Evolutionary conservation across 2,797 vertebrate species (phyloP).

Genomic region (Phyllotis vaccarum): DNA sequence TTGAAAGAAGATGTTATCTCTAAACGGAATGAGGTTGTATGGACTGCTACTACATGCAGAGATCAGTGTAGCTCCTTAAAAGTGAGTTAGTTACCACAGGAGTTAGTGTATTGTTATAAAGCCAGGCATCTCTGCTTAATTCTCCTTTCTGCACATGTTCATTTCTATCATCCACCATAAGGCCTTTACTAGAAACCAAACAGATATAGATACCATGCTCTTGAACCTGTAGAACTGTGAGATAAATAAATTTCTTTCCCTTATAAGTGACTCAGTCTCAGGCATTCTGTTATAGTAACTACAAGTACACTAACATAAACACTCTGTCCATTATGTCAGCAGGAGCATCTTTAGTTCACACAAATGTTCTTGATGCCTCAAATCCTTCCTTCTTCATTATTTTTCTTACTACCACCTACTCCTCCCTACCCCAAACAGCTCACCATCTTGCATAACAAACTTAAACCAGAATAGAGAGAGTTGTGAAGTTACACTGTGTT

Average conservation of each 20-base stretch:
- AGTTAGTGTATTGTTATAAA: not conserved
- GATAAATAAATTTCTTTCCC: not conserved
- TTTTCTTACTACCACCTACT: not conserved
- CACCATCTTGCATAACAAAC: not conserved
- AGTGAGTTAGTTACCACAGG: not conserved
- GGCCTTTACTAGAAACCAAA: not conserved
- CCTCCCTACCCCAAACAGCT: not conserved
- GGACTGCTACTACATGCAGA: not conserved
- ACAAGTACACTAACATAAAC: not conserved
- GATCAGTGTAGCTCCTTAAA: not conserved
- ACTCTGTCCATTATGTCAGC: not conserved
- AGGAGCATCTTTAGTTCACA: not conserved
- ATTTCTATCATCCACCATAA: not conserved
- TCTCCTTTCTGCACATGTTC: not conserved
- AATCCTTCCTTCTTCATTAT: not conserved
- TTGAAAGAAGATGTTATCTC: not conserved
- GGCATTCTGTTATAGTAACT: not conserved
- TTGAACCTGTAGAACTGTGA: not conserved
- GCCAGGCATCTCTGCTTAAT: not conserved
- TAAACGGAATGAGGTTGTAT: too few species aligned
- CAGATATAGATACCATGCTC: not conserved
- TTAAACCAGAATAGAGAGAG: not conserved
- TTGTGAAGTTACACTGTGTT: too few species aligned
- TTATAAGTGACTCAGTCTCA: not conserved
- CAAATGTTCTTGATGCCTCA: not conserved